Evolutionary conservation across 2,888 invertebrate genomes (phyloP), one percentile per base, ranked within the genome.

Genomic region (Micropterix aruncella): DNA sequence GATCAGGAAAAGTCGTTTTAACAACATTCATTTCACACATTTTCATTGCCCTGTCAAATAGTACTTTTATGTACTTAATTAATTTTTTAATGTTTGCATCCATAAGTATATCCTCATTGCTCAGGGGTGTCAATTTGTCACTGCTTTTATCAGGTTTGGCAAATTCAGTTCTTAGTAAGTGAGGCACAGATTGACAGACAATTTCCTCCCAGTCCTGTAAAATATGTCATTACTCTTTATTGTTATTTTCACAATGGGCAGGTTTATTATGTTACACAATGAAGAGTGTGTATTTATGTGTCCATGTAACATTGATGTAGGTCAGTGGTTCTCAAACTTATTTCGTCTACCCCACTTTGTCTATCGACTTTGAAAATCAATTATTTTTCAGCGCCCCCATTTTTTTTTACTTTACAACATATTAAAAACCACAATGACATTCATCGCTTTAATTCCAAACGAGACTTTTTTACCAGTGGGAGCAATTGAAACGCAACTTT

Each of bases 191-290:
- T 14, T 37, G 42, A 2, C 40, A 40, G 17, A 38, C 42, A 7
- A 44, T 48, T n/a, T 50, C 50, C 42, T 50, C 50, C 50, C 50
- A 50, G 14, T 37, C 39, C 50, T 50, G 17, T 40, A 44, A 47
- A 38, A 2, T 18, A 47, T 43, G 16, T 19, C 9, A 40, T 14
- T 44, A 44, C 27, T 15, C 19, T 42, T 7, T 27, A 7, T 16
- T 15, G 41, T 15, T 19, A 19, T 19, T 43, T 16, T 41, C 17
- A n/a, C n/a, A n/a, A n/a, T n/a, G n/a, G n/a, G n/a, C n/a, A n/a
- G n/a, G n/a, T n/a, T n/a, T n/a, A n/a, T 4, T 37, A 37, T 18
- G 15, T 15, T 16, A 27, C 18, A 17, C 36, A 37, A n/a, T n/a
- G n/a, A n/a, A n/a, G n/a, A n/a, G n/a, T n/a, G n/a, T n/a, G n/a